Evolutionary conservation across 2,113 vertebrate species (phyloP), one percentile per base, ranked within the genome.

Genomic region (Thermophis baileyi): DNA sequence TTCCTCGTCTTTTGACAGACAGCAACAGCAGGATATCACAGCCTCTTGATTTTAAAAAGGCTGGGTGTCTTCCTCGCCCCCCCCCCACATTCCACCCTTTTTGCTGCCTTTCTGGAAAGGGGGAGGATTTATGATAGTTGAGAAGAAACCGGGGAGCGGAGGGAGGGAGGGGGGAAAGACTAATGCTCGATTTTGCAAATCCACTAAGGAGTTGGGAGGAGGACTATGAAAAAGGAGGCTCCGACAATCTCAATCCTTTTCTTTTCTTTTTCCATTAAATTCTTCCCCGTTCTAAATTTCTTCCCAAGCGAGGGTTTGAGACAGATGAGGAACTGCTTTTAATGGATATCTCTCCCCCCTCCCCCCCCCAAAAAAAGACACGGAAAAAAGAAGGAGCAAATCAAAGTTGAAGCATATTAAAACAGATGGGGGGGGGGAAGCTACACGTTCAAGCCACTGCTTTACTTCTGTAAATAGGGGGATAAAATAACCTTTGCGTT

Each of bases 351-450:
- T 69, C 63, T 35, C 0, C 12, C 63, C 2, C 30, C 10, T 2
- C 0, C 2, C 2, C 14, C 3, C 25, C 7, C 22, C 54, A 24
- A 4, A 92, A 4, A 93, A 96, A 93, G 93, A 93, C 91, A 90
- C 93, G 11, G 18, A 20, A 54, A 53, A 89, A n/a, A 30, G 53
- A 94, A 95, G 91, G 96, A 95, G 94, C 94, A 91, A 97, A 97
- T 97, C 96, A 97, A 98, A 98, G 98, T 98, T 98, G 96, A 97
- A 97, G 97, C 95, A 94, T 97, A 81, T 97, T 94, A 93, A 94
- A 96, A 95, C 94, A 94, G 35, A 40, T 22, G 96, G 9, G 25
- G 9, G 54, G 0, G 54, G 0, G 1, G 0, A 6, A 95, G 50
- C 50, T 50, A 95, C 92, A 93, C 93, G 94, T 93, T 95, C 47